A percentile compares a stretch with the other conserved stretches of the same genome.
phyloP scores from a whole-genome alignment of 2,888 invertebrate genomes.

The Tipula confusa region DNA sequence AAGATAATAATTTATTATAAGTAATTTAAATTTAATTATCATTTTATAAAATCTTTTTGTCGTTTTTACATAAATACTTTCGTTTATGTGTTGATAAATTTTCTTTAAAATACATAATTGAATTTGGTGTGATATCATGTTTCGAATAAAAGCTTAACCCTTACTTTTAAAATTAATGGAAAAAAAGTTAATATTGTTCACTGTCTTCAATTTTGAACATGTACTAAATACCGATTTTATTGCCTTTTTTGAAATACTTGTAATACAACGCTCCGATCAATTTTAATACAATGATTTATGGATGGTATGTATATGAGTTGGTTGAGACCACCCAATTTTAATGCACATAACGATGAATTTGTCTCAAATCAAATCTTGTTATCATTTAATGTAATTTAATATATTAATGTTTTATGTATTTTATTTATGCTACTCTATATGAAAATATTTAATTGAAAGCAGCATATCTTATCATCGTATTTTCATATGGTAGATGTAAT shows the following conservation, averaged over 20 bases:
- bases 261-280: not conserved
- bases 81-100: not conserved
- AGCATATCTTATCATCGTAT: not conserved
- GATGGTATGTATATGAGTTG: too few species aligned
- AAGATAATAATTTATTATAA: not conserved
- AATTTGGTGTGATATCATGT: not conserved
- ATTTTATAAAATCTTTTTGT: not conserved
- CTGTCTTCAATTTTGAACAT: not conserved
- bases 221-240: too few species aligned
- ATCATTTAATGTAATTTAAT: constrained; percentile 14
- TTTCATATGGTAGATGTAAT: not conserved
- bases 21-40: not conserved
- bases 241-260: too few species aligned
- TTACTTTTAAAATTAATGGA: not conserved
- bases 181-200: not conserved
- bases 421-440: not conserved
- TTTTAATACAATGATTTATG: not conserved
- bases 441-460: not conserved
- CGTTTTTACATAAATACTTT: not conserved
- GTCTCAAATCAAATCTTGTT: not conserved
- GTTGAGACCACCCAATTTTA: not conserved
- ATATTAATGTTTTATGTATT: not conserved
- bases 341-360: not conserved
- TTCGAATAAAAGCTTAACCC: not conserved
- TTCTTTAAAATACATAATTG: not conserved